phyloP scores from a whole-genome alignment of 2,113 vertebrate genomes.

The Hirundichthys speculiger region DNA sequence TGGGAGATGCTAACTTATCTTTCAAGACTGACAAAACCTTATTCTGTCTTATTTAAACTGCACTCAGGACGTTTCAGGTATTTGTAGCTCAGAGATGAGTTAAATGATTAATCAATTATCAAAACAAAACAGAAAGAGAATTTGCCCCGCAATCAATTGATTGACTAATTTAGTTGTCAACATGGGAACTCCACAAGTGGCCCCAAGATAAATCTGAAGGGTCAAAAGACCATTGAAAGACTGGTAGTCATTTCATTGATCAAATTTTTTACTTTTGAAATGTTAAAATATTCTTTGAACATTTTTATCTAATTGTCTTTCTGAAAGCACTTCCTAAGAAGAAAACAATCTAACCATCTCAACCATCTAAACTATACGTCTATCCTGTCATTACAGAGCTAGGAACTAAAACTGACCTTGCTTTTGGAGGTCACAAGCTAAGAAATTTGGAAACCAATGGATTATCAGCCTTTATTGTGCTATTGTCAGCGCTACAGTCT shows the following conservation, averaged over 20 bases:
- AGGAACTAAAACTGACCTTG: rapidly evolving
- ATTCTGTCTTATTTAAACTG: no score
- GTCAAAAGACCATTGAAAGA: no score
- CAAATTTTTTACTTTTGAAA: not conserved
- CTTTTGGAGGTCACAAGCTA: not conserved
- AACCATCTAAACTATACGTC: not conserved
- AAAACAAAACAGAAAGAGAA: not conserved
- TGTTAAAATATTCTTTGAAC: not conserved
- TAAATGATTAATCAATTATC: constrained; percentile 9
- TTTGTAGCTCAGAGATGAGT: not conserved
- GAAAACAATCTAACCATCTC: not conserved
- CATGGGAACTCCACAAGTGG: not conserved
- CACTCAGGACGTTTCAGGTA: not conserved
- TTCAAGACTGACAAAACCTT: no score
- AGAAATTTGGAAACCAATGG: not conserved
- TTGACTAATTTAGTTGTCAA: not conserved
- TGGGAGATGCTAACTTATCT: no score
- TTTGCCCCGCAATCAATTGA: not conserved
- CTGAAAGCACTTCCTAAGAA: not conserved
- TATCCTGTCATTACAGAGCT: not conserved
- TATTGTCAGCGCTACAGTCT: not conserved
- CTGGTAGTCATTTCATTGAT: not conserved
- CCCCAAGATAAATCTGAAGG: no score
- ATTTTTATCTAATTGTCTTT: not conserved
- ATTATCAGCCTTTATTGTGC: rapidly evolving